Evolutionary conservation across 2,888 invertebrate species (phyloP).

Genomic region (Erpobdella octoculata): DNA sequence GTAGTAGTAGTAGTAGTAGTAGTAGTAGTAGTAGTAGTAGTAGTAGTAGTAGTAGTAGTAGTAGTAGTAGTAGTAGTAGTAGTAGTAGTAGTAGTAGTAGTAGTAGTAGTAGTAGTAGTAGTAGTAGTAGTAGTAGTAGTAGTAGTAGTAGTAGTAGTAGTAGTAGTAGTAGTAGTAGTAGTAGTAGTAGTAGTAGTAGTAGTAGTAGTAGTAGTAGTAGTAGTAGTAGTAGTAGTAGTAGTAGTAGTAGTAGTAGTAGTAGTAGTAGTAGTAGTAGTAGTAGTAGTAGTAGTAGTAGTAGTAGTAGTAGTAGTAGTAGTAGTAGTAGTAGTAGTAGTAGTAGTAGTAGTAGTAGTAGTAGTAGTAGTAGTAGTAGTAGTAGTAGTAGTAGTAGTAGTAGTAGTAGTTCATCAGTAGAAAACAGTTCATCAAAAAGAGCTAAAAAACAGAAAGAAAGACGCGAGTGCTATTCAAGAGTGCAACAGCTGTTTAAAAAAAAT

Average conservation of each 20-base stretch:
- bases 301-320: constrained; percentile 15
- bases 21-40: constrained; percentile 6
- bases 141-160: constrained; percentile 15
- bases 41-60: constrained; percentile 1
- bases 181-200: constrained; percentile 17
- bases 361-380: constrained; percentile 17
- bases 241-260: constrained; percentile 15
- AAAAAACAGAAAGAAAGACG: too few species aligned
- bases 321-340: constrained; percentile 17
- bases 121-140: constrained; percentile 17
- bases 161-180: constrained; percentile 17
- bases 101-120: constrained; percentile 15
- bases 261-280: constrained; percentile 15
- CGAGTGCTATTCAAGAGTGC: too few species aligned
- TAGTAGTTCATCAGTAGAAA: constrained; percentile 9
- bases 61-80: constrained; percentile 1
- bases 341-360: constrained; percentile 15
- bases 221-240: constrained; percentile 17
- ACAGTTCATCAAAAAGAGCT: too few species aligned
- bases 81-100: constrained; percentile 9
- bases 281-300: constrained; percentile 11
- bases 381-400: constrained; percentile 17
- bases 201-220: constrained; percentile 15
- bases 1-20: constrained; percentile 18
- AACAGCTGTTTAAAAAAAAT: too few species aligned